Percentiles rank a stretch among this genome's conserved stretches.
phyloP scores from a whole-genome alignment of 2,113 vertebrate species.

The Peromyscus polionotus region DNA sequence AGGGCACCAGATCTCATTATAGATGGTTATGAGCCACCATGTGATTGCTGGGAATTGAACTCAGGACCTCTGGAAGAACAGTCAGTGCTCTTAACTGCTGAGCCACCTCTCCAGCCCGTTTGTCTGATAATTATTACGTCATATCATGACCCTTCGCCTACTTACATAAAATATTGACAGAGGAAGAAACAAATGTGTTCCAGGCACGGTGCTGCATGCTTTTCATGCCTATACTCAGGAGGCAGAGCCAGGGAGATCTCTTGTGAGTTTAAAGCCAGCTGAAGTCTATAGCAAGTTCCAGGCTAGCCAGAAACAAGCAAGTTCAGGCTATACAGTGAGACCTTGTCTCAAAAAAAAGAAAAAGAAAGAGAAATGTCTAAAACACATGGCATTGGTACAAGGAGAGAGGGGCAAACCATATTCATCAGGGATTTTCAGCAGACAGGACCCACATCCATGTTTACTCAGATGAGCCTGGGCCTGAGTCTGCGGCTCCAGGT shows the following conservation, averaged over 20 bases:
- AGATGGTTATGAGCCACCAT: too few relatives aligned
- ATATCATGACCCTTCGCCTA: neutral
- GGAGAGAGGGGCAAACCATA: neutral
- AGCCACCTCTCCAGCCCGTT: too few relatives aligned
- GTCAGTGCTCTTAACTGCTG: too few relatives aligned
- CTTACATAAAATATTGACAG: neutral
- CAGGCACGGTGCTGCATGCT: neutral
- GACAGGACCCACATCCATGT: neutral
- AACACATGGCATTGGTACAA: neutral
- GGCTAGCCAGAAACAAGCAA: neutral
- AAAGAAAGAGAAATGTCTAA: neutral
- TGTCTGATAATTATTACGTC: too few relatives aligned
- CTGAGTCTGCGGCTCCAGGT: neutral
- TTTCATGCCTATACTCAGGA: neutral
- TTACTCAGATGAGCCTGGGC: neutral
- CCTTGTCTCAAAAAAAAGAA: neutral
- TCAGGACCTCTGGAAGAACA: too few relatives aligned
- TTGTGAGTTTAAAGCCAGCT: neutral
- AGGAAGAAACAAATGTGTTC: neutral
- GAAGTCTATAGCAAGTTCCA: neutral
- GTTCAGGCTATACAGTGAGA: neutral
- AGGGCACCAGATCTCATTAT: too few relatives aligned
- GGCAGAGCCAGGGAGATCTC: too few relatives aligned
- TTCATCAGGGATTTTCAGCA: neutral
- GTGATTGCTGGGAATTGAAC: too few relatives aligned